Evolutionary conservation across 1,140 invertebrate species (phyloP).

Genomic region (Zaprionus gabonicus): DNA sequence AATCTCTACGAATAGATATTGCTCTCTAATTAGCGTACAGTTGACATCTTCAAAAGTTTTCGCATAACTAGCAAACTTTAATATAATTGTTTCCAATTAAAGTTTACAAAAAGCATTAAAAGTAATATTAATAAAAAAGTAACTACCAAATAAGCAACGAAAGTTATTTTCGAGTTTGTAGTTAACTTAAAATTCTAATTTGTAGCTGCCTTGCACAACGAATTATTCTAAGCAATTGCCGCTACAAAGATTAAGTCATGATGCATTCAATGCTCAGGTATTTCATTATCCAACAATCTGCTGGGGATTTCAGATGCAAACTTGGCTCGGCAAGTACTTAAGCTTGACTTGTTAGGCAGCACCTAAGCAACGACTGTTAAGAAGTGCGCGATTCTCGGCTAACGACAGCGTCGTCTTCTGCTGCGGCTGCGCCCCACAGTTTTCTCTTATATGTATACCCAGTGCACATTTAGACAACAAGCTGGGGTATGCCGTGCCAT

Average conservation of each 20-base stretch:
- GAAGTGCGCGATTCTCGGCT: slow-evolving; percentile 71
- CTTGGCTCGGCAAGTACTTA: slow-evolving; percentile 54
- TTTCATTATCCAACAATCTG: slow-evolving; percentile 27
- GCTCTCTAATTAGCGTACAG: neutral
- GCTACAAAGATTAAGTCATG: slow-evolving; percentile 35
- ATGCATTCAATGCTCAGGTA: slow-evolving; percentile 34
- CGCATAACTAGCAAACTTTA: neutral
- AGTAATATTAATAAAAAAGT: neutral
- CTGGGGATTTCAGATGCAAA: slow-evolving; percentile 37
- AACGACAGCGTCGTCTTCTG: slow-evolving; percentile 74
- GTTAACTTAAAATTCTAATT: slow-evolving; percentile 6
- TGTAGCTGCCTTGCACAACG: slow-evolving; percentile 10
- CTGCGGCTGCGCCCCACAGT: slow-evolving; percentile 62
- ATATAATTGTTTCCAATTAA: neutral
- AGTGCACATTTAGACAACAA: neutral
- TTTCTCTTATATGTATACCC: slow-evolving; percentile 37
- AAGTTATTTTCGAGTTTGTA: neutral
- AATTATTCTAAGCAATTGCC: slow-evolving; percentile 34
- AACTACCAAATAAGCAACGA: neutral
- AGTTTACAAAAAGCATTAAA: neutral
- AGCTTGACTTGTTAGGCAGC: slow-evolving; percentile 63
- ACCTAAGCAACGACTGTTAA: slow-evolving; percentile 38
- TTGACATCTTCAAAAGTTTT: neutral
- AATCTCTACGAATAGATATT: too few species aligned
- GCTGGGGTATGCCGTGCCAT: neutral